Base-by-base conservation (phyloP, 2,797 vertebrate genomes). In the Typhlichthys subterraneus region DNA sequence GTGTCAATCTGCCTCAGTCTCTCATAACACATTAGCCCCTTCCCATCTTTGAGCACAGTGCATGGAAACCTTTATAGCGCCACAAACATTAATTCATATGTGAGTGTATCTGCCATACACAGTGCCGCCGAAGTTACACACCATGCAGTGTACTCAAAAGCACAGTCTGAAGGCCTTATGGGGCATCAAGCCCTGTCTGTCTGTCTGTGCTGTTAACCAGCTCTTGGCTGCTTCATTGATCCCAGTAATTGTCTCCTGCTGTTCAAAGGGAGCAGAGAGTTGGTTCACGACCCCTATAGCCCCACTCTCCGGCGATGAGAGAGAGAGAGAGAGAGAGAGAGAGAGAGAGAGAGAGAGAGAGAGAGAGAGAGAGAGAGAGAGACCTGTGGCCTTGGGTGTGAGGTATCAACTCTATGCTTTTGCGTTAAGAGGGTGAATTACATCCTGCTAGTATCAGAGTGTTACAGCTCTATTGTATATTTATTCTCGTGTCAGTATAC, bases 181-280 rank as follows among this genome's bases (percentile, higher is more conserved):
- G 70, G 63, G 72, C 85, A 83, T 88, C 84, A 87, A 81, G 87
- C 82, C 81, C 77, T 80, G 82, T 83, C 86, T 86, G 33, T 29
- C 42, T 7, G 42, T 23, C 15, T 46, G 48, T 52, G 86, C 82
- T 85, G 85, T 87, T 88, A 88, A 88, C 87, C 85, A 88, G 82
- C 86, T 86, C 80, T 83, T 85, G 86, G 85, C 80, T 86, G 88
- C 84, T 83, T 85, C 87, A 87, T 80, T 90, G 87, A 88, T 88
- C 88, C 85, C 69, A 29, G 75, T 90, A 88, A 91, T 90, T 87
- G 84, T 89, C 86, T 88, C 72, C 68, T 76, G 77, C 81, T 88
- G 87, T 90, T 91, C 85, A 88, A 88, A 88, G 80, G 69, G 77
- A 85, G 81, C 77, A 55, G 75, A 84, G 83, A 88, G 83, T 87